These are phyloP conservation scores for Parnassius orleans DNA, from an alignment of 2,888 invertebrate species.

Conservation along the genomic window DNA sequence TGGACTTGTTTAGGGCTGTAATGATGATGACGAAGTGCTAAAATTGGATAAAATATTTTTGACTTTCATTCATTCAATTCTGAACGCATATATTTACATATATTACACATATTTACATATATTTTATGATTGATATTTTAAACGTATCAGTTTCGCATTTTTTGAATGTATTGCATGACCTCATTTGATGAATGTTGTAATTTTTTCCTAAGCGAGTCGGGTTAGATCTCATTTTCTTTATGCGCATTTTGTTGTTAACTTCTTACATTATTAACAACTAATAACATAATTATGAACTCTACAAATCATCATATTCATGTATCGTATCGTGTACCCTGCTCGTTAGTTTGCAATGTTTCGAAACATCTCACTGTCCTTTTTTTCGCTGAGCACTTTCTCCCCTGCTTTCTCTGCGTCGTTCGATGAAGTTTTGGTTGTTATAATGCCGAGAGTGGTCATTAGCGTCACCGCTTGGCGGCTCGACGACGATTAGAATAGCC, in stretches of 20 bases:
- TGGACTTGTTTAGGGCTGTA: no score
- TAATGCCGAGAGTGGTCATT: constrained; percentile 28
- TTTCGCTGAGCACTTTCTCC: constrained; percentile 34
- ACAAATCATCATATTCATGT: not conserved
- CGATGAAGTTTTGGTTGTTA: constrained; percentile 31
- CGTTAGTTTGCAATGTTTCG: constrained; percentile 10
- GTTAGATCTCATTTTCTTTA: constrained; percentile 3
- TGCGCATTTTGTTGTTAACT: not conserved
- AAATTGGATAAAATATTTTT: no score
- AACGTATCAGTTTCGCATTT: constrained; percentile 11
- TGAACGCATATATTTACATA: no score
- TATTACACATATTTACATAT: no score
- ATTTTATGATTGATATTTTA: constrained; percentile 7
- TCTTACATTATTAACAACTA: not conserved
- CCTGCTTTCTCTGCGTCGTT: constrained; percentile 39
- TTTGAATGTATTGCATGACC: not conserved
- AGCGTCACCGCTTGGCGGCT: constrained; percentile 13
- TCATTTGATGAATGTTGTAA: constrained; percentile 9
- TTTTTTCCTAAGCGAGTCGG: constrained; percentile 7
- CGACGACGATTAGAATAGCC: constrained; percentile 13
- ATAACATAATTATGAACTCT: no score
- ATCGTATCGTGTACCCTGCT: constrained; percentile 7
- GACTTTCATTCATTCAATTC: not conserved
- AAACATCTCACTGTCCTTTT: constrained; percentile 32
- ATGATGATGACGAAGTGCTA: no score